phyloP scores from a whole-genome alignment of 2,888 invertebrate species.

The Xylota sylvarum region DNA sequence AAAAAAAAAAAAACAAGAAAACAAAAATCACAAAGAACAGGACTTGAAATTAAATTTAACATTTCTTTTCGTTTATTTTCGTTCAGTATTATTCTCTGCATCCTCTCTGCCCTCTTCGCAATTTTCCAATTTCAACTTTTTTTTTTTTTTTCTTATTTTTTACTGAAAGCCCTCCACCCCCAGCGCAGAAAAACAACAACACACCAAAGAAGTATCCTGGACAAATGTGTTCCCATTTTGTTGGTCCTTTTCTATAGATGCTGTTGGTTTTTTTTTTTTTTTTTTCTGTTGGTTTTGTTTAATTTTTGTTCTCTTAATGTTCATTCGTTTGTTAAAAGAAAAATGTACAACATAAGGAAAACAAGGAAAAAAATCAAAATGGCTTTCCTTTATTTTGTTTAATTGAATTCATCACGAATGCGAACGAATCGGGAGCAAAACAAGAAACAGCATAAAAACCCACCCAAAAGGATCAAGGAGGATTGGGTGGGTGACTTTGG shows the following conservation, averaged over 20 bases:
- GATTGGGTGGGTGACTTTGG: constrained; percentile 3
- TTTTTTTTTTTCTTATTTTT: constrained; percentile 10
- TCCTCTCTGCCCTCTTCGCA: constrained; percentile 27
- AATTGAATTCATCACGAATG: constrained; percentile 75
- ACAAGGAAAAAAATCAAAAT: constrained; percentile 34
- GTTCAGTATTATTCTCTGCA: constrained; percentile 26
- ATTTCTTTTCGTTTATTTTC: constrained; percentile 65
- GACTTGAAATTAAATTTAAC: constrained; percentile 74
- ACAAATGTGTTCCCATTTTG: constrained; percentile 73
- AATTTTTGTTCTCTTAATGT: constrained; percentile 47
- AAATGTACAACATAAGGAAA: constrained; percentile 47
- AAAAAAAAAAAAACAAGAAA: constrained; percentile 8
- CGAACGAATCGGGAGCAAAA: constrained; percentile 68
- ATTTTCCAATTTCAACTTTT: constrained; percentile 47
- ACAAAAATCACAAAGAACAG: constrained; percentile 48
- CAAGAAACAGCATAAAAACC: constrained; percentile 65
- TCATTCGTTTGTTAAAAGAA: constrained; percentile 63
- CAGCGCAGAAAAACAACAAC: background rate
- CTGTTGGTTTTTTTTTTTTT: constrained; percentile 4
- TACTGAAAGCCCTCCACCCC: background rate
- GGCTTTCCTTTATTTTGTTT: constrained; percentile 73
- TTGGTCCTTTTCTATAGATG: constrained; percentile 11
- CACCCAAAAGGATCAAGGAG: constrained; percentile 40
- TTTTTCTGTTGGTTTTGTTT: constrained; percentile 17
- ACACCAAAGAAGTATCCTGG: constrained; percentile 54